Percentiles rank a stretch among this genome's conserved stretches.
Evolutionary conservation across 1,140 invertebrate species (phyloP).

Genomic region (Aphelinus certus): DNA sequence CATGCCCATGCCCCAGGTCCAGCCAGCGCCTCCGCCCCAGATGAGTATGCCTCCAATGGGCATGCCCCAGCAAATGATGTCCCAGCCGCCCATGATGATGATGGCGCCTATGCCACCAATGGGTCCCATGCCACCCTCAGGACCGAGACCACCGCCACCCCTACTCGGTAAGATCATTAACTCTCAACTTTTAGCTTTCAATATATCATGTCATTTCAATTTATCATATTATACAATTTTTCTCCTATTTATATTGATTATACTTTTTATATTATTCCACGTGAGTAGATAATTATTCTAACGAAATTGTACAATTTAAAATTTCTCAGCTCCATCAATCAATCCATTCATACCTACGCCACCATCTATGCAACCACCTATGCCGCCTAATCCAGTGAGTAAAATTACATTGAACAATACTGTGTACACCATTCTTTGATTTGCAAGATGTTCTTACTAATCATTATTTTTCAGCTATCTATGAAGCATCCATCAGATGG

Average conservation of each 20-base stretch:
- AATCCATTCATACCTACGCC: slow-evolving; percentile 64
- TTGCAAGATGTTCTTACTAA: too few relatives aligned
- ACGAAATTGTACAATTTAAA: neutral
- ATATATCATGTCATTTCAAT: too few relatives aligned
- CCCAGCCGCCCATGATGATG: slow-evolving; percentile 74
- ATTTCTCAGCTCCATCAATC: slow-evolving; percentile 64
- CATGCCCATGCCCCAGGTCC: slow-evolving; percentile 54
- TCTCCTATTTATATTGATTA: neutral
- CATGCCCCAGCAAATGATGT: slow-evolving; percentile 68
- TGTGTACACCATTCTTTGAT: too few relatives aligned
- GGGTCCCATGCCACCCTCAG: slow-evolving; percentile 68
- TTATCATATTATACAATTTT: neutral
- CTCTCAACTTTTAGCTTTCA: too few relatives aligned
- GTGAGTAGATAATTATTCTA: neutral
- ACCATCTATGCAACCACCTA: slow-evolving; percentile 60
- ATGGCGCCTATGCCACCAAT: slow-evolving; percentile 73
- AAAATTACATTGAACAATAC: neutral
- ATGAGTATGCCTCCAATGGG: slow-evolving; percentile 65
- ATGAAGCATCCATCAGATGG: slow-evolving; percentile 66
- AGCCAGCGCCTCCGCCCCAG: slow-evolving; percentile 59
- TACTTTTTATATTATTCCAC: neutral
- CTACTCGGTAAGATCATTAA: too few relatives aligned
- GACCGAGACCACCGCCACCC: neutral
- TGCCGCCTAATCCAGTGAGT: slow-evolving; percentile 50
- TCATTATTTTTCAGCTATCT: slow-evolving; percentile 48